phyloP scores from a whole-genome alignment of 2,113 vertebrate genomes.

The Oplegnathus fasciatus region DNA sequence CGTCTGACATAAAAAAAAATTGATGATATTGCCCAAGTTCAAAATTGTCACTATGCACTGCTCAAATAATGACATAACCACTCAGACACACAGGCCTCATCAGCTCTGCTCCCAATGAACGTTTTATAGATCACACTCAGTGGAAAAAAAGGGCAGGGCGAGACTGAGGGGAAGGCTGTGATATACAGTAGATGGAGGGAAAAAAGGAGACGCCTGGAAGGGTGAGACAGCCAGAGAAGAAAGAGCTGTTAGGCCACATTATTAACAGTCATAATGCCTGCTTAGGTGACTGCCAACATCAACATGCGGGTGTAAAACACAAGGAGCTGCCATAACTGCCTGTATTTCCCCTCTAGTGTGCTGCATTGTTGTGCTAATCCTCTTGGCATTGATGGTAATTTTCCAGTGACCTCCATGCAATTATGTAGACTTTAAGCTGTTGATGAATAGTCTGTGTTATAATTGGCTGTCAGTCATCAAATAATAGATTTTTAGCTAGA shows the following conservation, averaged over 20 bases:
- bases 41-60: not conserved
- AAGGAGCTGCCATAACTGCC: not conserved
- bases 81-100: not conserved
- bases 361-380: not conserved
- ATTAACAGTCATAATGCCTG: not conserved
- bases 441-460: not conserved
- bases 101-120: not conserved
- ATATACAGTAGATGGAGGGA: not conserved
- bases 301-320: not conserved
- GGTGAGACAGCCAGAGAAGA: not conserved
- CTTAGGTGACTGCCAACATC: conserved; percentile 9
- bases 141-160: not conserved
- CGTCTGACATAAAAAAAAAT: not conserved
- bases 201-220: not conserved
- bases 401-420: not conserved
- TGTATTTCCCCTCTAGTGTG: not conserved
- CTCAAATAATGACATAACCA: not conserved
- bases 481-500: too few species aligned
- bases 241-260: not conserved
- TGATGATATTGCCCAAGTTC: too few species aligned
- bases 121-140: not conserved
- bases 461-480: not conserved
- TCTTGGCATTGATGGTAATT: not conserved
- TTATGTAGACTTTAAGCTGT: not conserved
- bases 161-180: not conserved